Percentiles rank a stretch among this genome's conserved stretches.
These are phyloP conservation scores for Sialis lutaria DNA, from an alignment of 2,888 invertebrate genomes.

Conservation along the genomic window DNA sequence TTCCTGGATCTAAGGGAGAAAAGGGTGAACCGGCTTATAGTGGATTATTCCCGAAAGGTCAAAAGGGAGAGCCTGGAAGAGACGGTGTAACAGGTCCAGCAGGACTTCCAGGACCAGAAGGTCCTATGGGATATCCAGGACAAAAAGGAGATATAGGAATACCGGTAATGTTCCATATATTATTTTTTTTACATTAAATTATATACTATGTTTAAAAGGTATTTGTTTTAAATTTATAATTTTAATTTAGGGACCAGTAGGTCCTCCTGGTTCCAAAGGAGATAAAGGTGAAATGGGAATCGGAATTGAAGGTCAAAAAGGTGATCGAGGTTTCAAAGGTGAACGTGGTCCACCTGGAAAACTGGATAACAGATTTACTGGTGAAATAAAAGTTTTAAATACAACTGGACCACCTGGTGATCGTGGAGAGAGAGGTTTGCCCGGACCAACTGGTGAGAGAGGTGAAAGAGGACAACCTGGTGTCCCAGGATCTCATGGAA, in stretches of 20 bases:
- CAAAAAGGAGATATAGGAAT: slow-evolving; percentile 42
- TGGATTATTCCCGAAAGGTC: slow-evolving; percentile 54
- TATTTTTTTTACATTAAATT: not conserved
- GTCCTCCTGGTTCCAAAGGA: slow-evolving; percentile 52
- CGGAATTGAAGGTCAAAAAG: slow-evolving; percentile 37
- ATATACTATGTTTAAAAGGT: not conserved
- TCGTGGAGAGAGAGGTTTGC: slow-evolving; percentile 41
- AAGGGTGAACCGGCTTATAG: slow-evolving; percentile 68
- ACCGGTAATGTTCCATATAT: slow-evolving; percentile 25
- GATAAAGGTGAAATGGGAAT: slow-evolving; percentile 42
- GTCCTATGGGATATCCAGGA: slow-evolving; percentile 39
- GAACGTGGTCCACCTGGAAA: slow-evolving; percentile 36
- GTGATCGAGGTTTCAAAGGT: slow-evolving; percentile 49
- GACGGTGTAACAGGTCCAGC: slow-evolving; percentile 51
- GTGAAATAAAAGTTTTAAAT: slow-evolving; percentile 23
- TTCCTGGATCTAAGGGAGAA: slow-evolving; percentile 47
- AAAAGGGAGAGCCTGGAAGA: slow-evolving; percentile 70
- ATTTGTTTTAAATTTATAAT: not conserved
- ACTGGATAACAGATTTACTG: slow-evolving; percentile 32
- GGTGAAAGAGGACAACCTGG: slow-evolving; percentile 57
- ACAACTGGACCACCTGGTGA: slow-evolving; percentile 30
- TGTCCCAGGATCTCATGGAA: slow-evolving; percentile 48
- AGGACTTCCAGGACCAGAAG: slow-evolving; percentile 45
- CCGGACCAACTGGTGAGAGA: slow-evolving; percentile 42
- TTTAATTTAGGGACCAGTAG: slow-evolving; percentile 42